Base-by-base conservation (phyloP, 1,140 invertebrate genomes). In the Aphaenogaster ashmeadi region DNA sequence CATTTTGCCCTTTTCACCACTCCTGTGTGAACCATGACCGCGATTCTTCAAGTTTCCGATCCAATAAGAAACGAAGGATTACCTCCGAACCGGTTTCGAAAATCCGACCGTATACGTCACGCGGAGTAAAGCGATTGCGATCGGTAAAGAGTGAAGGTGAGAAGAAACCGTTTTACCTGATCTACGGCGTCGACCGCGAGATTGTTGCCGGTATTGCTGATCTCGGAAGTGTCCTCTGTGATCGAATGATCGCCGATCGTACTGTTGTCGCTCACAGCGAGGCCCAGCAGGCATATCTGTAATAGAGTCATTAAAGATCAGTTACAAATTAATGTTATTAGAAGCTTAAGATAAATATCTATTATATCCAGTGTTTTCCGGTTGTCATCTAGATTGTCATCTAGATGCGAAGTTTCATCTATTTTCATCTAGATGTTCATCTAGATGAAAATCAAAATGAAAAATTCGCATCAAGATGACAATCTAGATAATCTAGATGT, bases 181-280 rank as follows among this genome's bases (percentile, higher is more conserved):
- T 90, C 93, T 15, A 91, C 87, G 18, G 89, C 91, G 58, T 94
- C 91, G n/a, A 78, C 60, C 36, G 92, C 93, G 66, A 92, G 87
- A 78, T 90, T 93, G 78, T 91, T 93, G 77, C 87, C 91, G 18
- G 91, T 87, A 67, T 93, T 93, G 2, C 91, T 90, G 62, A 94
- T 91, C 54, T 93, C 93, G 15, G 94, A 92, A 81, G 91, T 93
- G 64, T 92, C 92, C 78, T 95, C 94, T 6, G 93, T 92, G 47
- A 54, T 80, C 56, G 94, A 91, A 80, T 89, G 92, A 79, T 92
- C 92, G 71, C 93, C 94, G 18, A 94, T 92, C 7, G 94, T 95
- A 75, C 92, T 95, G 87, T 95, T 94, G 86, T 95, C 94, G 89
- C 92, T 93, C 13, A 93, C 90, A n/a, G 88, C 93, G 15, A 94